Evolutionary conservation across 2,797 vertebrate species (phyloP).

Genomic region (Diceros bicornis): DNA sequence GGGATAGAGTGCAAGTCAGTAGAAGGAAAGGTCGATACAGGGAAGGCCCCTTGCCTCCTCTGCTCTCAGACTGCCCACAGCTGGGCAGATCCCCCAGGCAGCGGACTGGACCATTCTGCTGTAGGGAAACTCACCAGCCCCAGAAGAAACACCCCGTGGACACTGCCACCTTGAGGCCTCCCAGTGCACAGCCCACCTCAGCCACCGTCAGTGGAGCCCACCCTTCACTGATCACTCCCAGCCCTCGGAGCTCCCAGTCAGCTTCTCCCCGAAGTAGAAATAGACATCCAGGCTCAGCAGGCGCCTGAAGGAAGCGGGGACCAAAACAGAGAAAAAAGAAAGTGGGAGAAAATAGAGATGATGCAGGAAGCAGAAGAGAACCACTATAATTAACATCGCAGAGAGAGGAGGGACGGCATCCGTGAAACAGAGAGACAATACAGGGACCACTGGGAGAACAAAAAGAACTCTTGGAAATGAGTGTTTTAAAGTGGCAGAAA

Average conservation of each 20-base stretch:
- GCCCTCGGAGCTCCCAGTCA: neutral
- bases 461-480: neutral
- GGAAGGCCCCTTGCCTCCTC: neutral
- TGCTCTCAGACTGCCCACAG: neutral
- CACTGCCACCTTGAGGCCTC: neutral
- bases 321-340: neutral
- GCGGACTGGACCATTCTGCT: neutral
- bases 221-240: neutral
- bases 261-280: neutral
- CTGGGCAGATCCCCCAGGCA: neutral
- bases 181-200: neutral
- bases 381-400: neutral
- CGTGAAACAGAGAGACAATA: neutral
- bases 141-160: neutral
- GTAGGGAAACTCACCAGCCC: neutral
- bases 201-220: neutral
- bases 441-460: neutral
- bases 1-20: neutral
- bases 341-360: conserved; percentile 17
- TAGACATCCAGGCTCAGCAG: neutral
- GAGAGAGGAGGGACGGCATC: neutral
- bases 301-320: neutral
- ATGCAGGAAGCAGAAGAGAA: conserved; percentile 28
- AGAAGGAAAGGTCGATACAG: neutral
- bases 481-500: conserved; percentile 32